Base-by-base conservation (phyloP, 2,888 invertebrate genomes). In the Tillus elongatus region DNA sequence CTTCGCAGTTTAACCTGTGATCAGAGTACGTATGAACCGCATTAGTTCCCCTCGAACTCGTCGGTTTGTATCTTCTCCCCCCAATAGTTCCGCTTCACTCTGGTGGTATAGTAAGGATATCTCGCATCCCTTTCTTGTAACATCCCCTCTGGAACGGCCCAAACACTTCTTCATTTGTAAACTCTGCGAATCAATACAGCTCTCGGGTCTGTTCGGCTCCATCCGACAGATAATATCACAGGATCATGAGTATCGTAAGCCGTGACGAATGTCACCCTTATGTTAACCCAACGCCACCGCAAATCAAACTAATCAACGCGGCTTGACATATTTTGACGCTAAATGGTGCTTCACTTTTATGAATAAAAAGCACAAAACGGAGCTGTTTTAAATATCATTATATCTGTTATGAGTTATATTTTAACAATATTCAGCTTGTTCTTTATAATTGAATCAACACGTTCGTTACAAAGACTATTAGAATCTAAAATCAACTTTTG, bases 171-270 rank as follows among this genome's bases (percentile, higher is more conserved):
- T 64, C 63, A 62, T 63, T 63, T 62, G 61, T 60, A 59, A 56
- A 57, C 57, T 57, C 50, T 43, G 45, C 46, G 54, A 60, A 61
- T 61, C 61, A 60, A 61, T 61, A 60, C 58, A 49, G 42, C 42
- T 51, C 52, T 60, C 61, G 61, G 56, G 36, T 35, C 35, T 31
- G 37, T 40, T 58, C 60, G 57, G 52, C 44, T 43, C 29, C 39
- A 40, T 47, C 50, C 58, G 58, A 42, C 36, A 38, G 49, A 52
- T 50, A 45, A 54, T 53, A 57, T 56, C 53, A 47, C 52, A 50
- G 56, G 53, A 56, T 56, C 55, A 55, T 51, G 52, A 45, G 44
- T 43, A 44, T n/a, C 56, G 54, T 51, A 53, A 55, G 52, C 49
- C 51, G 55, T 57, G 56, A 59, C 57, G 55, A 56, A 51, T 57